Base-by-base conservation (phyloP, 2,113 vertebrate species). In the Propithecus coquereli region DNA sequence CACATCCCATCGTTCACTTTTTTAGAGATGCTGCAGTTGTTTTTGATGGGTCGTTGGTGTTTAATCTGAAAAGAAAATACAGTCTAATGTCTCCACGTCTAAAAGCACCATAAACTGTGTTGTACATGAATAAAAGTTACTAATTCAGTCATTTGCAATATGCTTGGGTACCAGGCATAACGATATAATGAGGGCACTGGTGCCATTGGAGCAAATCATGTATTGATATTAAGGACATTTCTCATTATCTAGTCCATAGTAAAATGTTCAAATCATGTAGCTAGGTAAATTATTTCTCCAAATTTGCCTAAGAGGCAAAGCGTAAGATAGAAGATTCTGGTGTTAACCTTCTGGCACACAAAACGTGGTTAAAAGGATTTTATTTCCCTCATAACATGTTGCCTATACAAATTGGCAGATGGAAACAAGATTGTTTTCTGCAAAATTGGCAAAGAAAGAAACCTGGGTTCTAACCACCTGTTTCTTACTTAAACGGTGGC, bases 71-170 rank as follows among this genome's bases (percentile, higher is more conserved):
- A 90, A 90, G n/a, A 96, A 71, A 61, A 90, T 30, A 77, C 32
- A 23, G 23, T 92, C 20, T 65, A 87, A 93, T 96, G 27, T 77
- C 94, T 93, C 54, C 83, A 66, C 85, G 82, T 94, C 59, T 82
- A 25, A 82, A 96, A 90, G 17, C 45, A 86, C 13, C 47, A 77
- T 73, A 87, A 97, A 81, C 16, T 45, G 12, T 73, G 43, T 83
- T 37, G 7, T 54, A 54, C 11, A 77, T 94, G 12, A 97, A 90
- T 84, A 97, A 87, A 95, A 90, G 50, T 80, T 95, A 87, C 3
- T 80, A 91, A 97, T 87, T 86, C 70, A 40, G 40, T 94, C 50
- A 90, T 97, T 95, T 97, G 70, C 91, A 95, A 92, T 90, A 63
- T 94, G 37, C 18, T 77, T 81, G n/a, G 43, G 47, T 90, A 65